A percentile compares a stretch with the other conserved stretches of the same genome.
Conservation (phyloP, 2,797 vertebrate genomes). For the Sebastiscus tertius region DNA sequence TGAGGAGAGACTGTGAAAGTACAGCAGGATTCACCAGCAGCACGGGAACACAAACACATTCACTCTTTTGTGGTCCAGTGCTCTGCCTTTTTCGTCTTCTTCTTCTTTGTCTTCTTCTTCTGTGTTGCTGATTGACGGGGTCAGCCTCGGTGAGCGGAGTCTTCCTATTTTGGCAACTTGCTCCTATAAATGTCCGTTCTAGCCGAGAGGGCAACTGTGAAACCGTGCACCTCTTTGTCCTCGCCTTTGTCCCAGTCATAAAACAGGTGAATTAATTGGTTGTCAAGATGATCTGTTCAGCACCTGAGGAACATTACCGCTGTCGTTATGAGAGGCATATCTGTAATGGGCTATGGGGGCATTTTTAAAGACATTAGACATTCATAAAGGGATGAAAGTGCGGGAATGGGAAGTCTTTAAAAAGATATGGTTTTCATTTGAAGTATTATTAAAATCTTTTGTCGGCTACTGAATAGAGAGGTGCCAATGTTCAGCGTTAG, state of each 20-base stretch:
- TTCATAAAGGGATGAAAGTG: conserved; percentile 5
- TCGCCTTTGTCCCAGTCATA: background rate
- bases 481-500: background rate
- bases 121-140: conserved; percentile 19
- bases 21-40: background rate
- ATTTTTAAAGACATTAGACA: conserved; percentile 18
- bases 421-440: conserved; percentile 10
- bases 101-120: background rate
- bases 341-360: background rate
- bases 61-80: background rate
- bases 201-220: conserved; percentile 2
- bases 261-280: background rate
- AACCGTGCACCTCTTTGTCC: background rate
- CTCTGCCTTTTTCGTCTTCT: background rate
- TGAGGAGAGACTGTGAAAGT: background rate
- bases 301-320: background rate
- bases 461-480: conserved; percentile 20
- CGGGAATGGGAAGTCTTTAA: conserved; percentile 23
- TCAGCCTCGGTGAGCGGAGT: conserved; percentile 4
- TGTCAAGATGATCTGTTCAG: background rate
- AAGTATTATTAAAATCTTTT: conserved; percentile 38
- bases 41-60: conserved; percentile 1
- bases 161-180: conserved; percentile 30
- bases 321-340: conserved; percentile 7
- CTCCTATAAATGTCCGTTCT: background rate